Evolutionary conservation across 2,113 vertebrate genomes (phyloP).

Genomic region (Pterocles burchelli): DNA sequence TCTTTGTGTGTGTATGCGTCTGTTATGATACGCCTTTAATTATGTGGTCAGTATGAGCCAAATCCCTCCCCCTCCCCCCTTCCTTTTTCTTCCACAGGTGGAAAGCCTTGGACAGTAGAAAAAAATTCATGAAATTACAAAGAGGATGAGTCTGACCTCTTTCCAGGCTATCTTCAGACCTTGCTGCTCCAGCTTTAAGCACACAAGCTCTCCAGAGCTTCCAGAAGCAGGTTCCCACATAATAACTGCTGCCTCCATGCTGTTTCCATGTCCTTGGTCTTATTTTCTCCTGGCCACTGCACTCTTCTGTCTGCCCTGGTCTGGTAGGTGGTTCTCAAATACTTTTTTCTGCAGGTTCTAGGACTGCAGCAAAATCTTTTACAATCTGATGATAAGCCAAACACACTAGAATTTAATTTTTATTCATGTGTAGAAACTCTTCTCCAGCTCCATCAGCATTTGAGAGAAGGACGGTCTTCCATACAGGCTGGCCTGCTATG

Average conservation of each 20-base stretch:
- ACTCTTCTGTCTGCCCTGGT: neutral
- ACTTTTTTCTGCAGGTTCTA: neutral
- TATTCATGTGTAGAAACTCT: neutral
- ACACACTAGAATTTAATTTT: neutral
- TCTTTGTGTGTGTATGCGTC: neutral
- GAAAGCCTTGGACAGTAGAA: neutral
- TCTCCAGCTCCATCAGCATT: neutral
- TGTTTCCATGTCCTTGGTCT: neutral
- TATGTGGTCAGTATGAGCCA: neutral
- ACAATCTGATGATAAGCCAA: neutral
- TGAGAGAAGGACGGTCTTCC: neutral
- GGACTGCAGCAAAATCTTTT: neutral
- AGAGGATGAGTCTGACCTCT: neutral
- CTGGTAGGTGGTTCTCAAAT: neutral
- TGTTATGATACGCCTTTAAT: neutral
- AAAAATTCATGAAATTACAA: neutral
- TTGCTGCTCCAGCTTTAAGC: neutral
- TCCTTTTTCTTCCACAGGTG: neutral
- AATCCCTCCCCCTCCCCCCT: neutral
- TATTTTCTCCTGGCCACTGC: neutral
- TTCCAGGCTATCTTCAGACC: neutral
- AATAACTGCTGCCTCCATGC: neutral
- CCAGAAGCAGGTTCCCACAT: neutral
- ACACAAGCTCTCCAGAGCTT: neutral
- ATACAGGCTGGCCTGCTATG: neutral